phyloP scores from a whole-genome alignment of 2,797 vertebrate genomes.

The Discoglossus pictus region DNA sequence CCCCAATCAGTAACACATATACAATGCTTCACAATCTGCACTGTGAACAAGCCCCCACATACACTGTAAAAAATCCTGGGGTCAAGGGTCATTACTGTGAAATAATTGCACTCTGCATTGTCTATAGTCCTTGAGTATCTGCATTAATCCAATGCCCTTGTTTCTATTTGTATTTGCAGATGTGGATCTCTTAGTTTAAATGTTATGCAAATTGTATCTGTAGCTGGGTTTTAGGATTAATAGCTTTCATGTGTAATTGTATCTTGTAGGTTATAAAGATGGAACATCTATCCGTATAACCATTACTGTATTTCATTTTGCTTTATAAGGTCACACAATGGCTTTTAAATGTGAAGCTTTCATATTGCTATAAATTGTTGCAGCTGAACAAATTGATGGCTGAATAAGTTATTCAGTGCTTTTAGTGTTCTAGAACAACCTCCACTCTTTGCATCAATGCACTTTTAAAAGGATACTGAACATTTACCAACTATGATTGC shows the following conservation, averaged over 20 bases:
- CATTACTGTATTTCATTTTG: conserved; percentile 30
- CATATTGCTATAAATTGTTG: neutral
- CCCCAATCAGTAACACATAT: too few species aligned
- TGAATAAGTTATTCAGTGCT: neutral
- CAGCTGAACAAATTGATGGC: neutral
- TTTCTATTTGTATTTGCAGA: neutral
- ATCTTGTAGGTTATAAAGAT: neutral
- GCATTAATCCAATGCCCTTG: too few species aligned
- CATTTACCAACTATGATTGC: too few species aligned
- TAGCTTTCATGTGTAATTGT: conserved; percentile 14
- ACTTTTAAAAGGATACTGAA: too few species aligned
- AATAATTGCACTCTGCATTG: too few species aligned
- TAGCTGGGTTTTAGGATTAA: conserved; percentile 4
- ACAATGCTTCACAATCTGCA: too few species aligned
- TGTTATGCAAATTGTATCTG: conserved; percentile 24
- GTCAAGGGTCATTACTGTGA: too few species aligned
- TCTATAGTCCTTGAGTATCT: too few species aligned
- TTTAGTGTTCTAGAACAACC: too few species aligned
- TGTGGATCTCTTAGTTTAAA: conserved; percentile 18
- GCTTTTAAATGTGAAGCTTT: conserved; percentile 31
- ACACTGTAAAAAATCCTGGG: too few species aligned
- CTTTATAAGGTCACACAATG: conserved; percentile 38
- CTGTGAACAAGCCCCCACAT: too few species aligned
- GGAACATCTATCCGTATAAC: conserved; percentile 21
- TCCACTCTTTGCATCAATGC: too few species aligned